phyloP scores from a whole-genome alignment of 2,797 vertebrate species.

The Cyprinella venusta region DNA sequence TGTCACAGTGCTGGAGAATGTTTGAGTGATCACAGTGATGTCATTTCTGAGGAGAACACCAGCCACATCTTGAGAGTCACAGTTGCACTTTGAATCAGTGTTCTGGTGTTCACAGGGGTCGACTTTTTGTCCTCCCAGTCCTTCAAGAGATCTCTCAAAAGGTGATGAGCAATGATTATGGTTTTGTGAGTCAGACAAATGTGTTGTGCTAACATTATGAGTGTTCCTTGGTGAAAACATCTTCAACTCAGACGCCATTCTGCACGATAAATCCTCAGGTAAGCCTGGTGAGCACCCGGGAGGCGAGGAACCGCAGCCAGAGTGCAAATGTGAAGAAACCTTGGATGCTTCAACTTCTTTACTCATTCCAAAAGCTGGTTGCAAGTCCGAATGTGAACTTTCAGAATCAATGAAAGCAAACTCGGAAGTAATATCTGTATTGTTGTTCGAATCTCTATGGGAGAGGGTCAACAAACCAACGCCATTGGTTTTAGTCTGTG shows the following conservation, averaged over 20 bases:
- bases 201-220: background rate
- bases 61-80: conserved; percentile 12
- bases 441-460: conserved; percentile 75
- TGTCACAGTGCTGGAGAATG: conserved; percentile 3
- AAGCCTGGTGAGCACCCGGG: background rate
- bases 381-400: conserved; percentile 71
- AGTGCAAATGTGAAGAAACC: background rate
- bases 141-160: conserved; percentile 62
- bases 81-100: conserved; percentile 2
- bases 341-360: conserved; percentile 39
- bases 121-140: conserved; percentile 49
- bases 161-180: conserved; percentile 61
- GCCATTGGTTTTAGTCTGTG: conserved; percentile 60
- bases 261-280: conserved; percentile 26
- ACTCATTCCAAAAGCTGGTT: conserved; percentile 47
- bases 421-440: conserved; percentile 70
- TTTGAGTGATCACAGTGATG: conserved; percentile 43
- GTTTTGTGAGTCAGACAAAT: conserved; percentile 56
- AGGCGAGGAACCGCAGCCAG: background rate
- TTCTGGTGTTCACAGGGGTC: conserved; percentile 16
- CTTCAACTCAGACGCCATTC: conserved; percentile 38
- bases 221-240: conserved; percentile 36
- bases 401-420: conserved; percentile 79
- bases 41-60: conserved; percentile 35
- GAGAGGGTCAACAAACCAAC: conserved; percentile 65